A percentile compares a stretch with the other conserved stretches of the same genome.
These are phyloP conservation scores for Accipiter virgatus DNA, from an alignment of 2,113 vertebrate species.

Conservation along the genomic window DNA sequence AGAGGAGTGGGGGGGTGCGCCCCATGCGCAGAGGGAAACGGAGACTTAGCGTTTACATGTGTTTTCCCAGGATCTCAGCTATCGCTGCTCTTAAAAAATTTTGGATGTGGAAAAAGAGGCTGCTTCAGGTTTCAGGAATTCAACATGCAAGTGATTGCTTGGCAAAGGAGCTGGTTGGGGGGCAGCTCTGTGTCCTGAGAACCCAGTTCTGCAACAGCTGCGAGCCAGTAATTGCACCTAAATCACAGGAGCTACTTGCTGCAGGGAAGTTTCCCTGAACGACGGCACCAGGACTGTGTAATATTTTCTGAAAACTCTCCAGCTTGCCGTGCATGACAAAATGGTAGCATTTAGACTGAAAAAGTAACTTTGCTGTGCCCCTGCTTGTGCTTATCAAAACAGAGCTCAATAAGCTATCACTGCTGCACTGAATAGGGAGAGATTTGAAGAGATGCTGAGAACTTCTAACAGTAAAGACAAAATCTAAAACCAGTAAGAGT, in stretches of 20 bases:
- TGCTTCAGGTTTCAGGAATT: not conserved
- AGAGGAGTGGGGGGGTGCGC: not conserved
- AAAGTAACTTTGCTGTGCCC: not conserved
- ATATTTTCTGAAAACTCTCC: not conserved
- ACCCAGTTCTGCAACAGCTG: not conserved
- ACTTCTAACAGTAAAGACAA: not conserved
- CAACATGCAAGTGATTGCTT: not conserved
- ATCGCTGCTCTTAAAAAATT: not conserved
- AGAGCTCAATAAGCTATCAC: not conserved
- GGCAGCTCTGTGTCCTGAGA: not conserved
- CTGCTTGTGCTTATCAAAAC: not conserved
- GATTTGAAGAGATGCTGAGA: not conserved
- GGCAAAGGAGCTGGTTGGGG: not conserved
- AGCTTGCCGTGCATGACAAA: not conserved
- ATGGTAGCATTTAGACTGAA: not conserved
- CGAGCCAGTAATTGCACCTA: not conserved
- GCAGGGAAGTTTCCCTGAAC: not conserved
- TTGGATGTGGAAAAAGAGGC: not conserved
- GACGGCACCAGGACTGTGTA: not conserved
- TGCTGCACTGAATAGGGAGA: not conserved
- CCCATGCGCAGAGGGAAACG: accelerated
- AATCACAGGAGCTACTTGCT: not conserved
- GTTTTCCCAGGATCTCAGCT: not conserved
- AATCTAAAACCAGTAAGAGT: not conserved
- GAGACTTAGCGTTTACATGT: accelerated